A percentile compares a stretch with the other conserved stretches of the same genome.
phyloP scores from a whole-genome alignment of 1,140 invertebrate genomes.

The Leptinotarsa texana region DNA sequence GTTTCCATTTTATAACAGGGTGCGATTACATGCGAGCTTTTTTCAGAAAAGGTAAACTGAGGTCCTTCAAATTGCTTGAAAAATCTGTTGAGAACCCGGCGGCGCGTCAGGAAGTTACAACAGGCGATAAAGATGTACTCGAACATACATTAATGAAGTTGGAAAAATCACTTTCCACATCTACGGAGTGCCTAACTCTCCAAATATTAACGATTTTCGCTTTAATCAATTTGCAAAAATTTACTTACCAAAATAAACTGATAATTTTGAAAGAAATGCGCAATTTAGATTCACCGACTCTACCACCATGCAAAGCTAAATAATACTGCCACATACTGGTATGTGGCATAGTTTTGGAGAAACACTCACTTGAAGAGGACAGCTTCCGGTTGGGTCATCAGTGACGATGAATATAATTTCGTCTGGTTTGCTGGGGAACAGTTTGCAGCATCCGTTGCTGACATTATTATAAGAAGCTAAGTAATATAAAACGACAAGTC shows the following conservation, averaged over 20 bases:
- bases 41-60: too few species aligned
- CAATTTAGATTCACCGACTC: not conserved
- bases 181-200: constrained; percentile 18
- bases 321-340: constrained; percentile 24
- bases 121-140: not conserved
- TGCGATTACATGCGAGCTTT: too few species aligned
- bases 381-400: not conserved
- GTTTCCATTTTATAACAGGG: too few species aligned
- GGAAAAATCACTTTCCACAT: constrained; percentile 29
- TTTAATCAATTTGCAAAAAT: constrained; percentile 13
- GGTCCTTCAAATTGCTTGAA: too few species aligned
- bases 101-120: not conserved
- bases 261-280: constrained; percentile 19
- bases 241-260: constrained; percentile 12
- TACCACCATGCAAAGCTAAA: constrained; percentile 32
- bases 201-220: not conserved
- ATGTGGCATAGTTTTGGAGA: constrained; percentile 27
- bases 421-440: constrained; percentile 10
- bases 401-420: constrained; percentile 15
- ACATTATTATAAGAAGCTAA: too few species aligned
- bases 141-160: constrained; percentile 13
- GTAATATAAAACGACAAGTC: too few species aligned
- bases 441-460: not conserved
- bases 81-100: not conserved
- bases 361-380: constrained; percentile 20